These are phyloP conservation scores for Nycticorax nycticorax DNA, from an alignment of 2,113 vertebrate genomes.

Conservation along the genomic window DNA sequence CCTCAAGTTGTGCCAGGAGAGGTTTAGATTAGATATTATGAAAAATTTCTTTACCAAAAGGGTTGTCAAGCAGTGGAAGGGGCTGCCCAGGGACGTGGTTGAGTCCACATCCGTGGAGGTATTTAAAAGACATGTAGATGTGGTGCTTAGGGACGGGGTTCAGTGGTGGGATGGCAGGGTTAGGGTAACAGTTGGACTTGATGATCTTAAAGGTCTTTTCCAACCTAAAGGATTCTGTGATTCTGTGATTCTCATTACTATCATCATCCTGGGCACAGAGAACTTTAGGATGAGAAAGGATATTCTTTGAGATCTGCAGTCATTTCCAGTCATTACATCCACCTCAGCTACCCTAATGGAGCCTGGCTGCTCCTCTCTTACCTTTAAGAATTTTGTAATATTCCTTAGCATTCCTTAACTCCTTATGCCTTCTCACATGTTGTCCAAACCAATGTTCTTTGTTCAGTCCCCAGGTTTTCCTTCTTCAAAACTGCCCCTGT, in stretches of 20 bases:
- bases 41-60: too few relatives aligned
- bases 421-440: neutral
- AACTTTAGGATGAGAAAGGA: neutral
- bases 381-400: neutral
- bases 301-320: neutral
- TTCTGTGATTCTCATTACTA: neutral
- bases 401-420: neutral
- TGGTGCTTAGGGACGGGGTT: too few relatives aligned
- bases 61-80: too few relatives aligned
- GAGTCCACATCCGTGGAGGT: too few relatives aligned
- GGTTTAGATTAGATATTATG: too few relatives aligned
- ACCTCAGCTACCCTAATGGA: neutral
- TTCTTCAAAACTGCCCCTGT: neutral
- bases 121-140: too few relatives aligned
- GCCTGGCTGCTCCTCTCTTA: neutral
- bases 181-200: too few relatives aligned
- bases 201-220: too few relatives aligned
- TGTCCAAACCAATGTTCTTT: neutral
- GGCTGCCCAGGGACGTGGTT: too few relatives aligned
- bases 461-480: neutral
- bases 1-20: too few relatives aligned
- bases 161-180: too few relatives aligned
- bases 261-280: neutral
- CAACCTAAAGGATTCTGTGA: too few relatives aligned
- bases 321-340: neutral